Evolutionary conservation across 2,797 vertebrate genomes (phyloP).

Genomic region (Vespertilio murinus): DNA sequence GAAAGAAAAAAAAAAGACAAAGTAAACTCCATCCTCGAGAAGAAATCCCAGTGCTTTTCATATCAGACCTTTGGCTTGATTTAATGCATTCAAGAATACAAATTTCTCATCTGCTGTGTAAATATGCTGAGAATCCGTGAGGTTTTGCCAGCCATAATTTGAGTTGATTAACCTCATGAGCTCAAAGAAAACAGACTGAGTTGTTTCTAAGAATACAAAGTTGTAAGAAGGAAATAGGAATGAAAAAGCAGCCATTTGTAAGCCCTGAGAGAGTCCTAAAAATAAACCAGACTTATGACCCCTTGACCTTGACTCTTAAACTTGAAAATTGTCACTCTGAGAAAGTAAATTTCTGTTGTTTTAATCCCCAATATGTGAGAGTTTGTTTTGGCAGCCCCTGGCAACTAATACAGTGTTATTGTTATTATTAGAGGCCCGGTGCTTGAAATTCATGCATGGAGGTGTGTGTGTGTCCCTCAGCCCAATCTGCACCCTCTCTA

Average conservation of each 20-base stretch:
- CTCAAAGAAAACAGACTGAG: conserved; percentile 17
- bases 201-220: conserved; percentile 36
- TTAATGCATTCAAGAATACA: conserved; percentile 38
- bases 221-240: neutral
- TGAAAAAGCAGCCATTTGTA: neutral
- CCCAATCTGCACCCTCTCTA: too few species aligned
- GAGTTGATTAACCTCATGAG: conserved; percentile 52
- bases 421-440: too few species aligned
- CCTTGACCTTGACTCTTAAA: neutral
- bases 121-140: conserved; percentile 27
- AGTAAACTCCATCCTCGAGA: neutral
- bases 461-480: too few species aligned
- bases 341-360: neutral
- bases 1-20: neutral
- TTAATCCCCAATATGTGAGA: neutral
- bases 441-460: too few species aligned
- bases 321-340: neutral
- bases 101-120: conserved; percentile 15
- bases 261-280: neutral
- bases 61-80: conserved; percentile 17
- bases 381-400: neutral
- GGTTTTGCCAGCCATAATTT: conserved; percentile 40
- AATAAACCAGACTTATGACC: neutral
- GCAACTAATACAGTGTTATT: neutral
- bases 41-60: neutral